Conservation (phyloP, 2,797 vertebrate species). For the Myoxocephalus aenaeus region DNA sequence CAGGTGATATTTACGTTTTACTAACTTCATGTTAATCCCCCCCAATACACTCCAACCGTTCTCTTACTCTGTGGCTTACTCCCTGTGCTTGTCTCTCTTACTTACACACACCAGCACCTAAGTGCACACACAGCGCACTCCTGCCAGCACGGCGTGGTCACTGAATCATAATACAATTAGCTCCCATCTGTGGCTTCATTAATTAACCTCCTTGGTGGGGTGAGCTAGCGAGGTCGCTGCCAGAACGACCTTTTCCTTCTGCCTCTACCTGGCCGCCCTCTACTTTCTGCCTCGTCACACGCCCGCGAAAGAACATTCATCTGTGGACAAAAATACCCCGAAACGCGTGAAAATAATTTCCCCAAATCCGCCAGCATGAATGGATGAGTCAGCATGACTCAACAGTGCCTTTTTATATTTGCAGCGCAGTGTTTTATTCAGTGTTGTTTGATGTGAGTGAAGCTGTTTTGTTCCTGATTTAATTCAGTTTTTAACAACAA, state of each 20-base stretch:
- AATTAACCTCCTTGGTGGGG: conserved; percentile 74
- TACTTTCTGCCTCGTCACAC: conserved; percentile 39
- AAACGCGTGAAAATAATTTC: conserved; percentile 25
- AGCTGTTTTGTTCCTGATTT: conserved; percentile 38
- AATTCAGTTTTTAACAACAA: conserved; percentile 31
- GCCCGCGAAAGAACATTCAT: conserved; percentile 40
- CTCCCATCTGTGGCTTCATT: conserved; percentile 75
- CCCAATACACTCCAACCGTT: conserved; percentile 2
- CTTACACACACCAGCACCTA: conserved; percentile 31
- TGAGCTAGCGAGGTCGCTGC: conserved; percentile 55
- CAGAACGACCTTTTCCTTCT: conserved; percentile 41
- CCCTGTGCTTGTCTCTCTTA: conserved; percentile 20
- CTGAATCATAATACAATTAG: conserved; percentile 78
- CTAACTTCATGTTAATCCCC: conserved; percentile 30
- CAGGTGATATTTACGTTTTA: conserved; percentile 83
- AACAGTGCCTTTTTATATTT: conserved; percentile 56
- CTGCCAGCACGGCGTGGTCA: conserved; percentile 60
- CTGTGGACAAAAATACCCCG: conserved; percentile 36
- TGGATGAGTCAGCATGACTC: conserved; percentile 65
- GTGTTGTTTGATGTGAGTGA: conserved; percentile 26
- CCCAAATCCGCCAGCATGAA: conserved; percentile 14
- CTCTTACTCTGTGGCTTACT: conserved; percentile 12
- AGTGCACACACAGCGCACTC: conserved; percentile 20
- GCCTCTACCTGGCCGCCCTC: conserved; percentile 29
- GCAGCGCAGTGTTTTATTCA: conserved; percentile 44